Evolutionary conservation across 1,140 invertebrate genomes (phyloP).

Genomic region (Pseudomyrmex cubaensis): DNA sequence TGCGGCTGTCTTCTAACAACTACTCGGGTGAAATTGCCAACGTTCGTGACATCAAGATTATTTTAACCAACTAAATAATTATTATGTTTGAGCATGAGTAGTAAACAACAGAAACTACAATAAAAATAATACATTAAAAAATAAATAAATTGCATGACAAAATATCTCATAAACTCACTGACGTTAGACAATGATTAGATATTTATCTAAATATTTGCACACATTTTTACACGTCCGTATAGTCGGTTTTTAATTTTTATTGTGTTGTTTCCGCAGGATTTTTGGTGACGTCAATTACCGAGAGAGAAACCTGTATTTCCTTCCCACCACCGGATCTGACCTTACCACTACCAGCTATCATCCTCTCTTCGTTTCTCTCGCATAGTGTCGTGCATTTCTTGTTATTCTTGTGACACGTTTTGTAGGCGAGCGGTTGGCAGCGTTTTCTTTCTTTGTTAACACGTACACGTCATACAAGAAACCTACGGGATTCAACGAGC

Average conservation of each 20-base stretch:
- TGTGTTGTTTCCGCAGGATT: background rate
- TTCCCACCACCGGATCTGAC: constrained; percentile 5
- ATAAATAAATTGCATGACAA: no score
- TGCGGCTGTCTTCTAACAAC: background rate
- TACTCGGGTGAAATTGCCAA: background rate
- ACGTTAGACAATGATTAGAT: no score
- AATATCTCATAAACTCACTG: no score
- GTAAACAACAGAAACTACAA: no score
- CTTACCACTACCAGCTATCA: background rate
- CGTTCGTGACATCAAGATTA: background rate
- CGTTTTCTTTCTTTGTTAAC: background rate
- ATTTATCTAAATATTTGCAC: background rate
- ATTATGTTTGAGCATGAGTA: no score
- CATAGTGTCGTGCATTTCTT: no score
- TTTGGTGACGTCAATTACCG: background rate
- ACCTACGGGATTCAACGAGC: background rate
- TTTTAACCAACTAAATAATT: background rate
- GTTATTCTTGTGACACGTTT: background rate
- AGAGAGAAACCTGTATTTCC: background rate
- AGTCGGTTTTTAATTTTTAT: background rate
- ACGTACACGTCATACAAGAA: no score
- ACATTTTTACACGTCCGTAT: background rate
- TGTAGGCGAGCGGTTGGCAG: background rate
- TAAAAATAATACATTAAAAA: no score
- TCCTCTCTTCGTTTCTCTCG: no score